Conservation (phyloP, 2,888 invertebrate genomes). For the Nomada ferruginata region DNA sequence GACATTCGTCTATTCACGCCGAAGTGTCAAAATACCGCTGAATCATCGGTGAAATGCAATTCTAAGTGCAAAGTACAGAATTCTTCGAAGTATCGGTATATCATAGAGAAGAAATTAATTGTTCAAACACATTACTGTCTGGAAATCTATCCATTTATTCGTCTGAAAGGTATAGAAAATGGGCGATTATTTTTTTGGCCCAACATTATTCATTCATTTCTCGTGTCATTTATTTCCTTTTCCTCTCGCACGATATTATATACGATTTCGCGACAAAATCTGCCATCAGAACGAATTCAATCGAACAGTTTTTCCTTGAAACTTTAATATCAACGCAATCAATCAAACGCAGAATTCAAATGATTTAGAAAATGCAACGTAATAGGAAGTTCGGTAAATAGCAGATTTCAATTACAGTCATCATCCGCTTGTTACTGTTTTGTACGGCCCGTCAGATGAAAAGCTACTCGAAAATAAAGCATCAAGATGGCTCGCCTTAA, state of each 20-base stretch:
- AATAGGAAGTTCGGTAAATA: neutral
- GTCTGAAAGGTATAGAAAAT: neutral
- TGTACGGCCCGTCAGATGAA: neutral
- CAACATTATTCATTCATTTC: neutral
- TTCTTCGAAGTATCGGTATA: neutral
- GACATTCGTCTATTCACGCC: conserved; percentile 8
- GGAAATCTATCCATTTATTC: neutral
- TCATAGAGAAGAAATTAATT: conserved; percentile 9
- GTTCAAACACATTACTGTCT: neutral
- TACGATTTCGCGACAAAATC: no score
- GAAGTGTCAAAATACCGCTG: conserved; percentile 22
- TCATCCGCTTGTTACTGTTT: conserved; percentile 13
- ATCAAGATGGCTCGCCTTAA: neutral
- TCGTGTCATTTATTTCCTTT: no score
- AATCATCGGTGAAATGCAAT: conserved; percentile 16
- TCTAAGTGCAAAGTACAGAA: neutral
- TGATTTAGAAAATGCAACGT: neutral
- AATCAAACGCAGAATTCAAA: no score
- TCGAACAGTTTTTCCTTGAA: no score
- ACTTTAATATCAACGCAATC: no score
- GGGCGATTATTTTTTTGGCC: neutral
- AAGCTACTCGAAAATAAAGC: conserved; percentile 9
- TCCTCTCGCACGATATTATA: no score
- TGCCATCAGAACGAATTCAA: no score
- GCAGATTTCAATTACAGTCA: conserved; percentile 22